Percentiles rank a stretch among this genome's conserved stretches.
These are phyloP conservation scores for Trachymyrmex cornetzi DNA, from an alignment of 1,140 invertebrate genomes.

Conservation along the genomic window DNA sequence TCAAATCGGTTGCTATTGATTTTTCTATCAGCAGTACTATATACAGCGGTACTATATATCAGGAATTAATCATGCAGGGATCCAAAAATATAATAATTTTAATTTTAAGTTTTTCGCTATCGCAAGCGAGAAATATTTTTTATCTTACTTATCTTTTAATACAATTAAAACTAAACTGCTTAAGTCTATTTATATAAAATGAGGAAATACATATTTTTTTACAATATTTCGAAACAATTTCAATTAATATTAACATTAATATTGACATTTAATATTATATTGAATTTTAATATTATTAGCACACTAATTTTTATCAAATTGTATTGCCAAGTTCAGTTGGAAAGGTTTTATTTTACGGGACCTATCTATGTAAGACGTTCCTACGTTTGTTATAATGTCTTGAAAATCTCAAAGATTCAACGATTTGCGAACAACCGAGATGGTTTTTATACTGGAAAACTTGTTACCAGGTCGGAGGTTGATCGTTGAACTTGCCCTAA, in stretches of 20 bases:
- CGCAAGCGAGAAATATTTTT: neutral
- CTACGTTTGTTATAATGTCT: neutral
- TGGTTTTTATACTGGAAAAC: slow-evolving; percentile 15
- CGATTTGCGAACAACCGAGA: neutral
- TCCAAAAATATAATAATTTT: neutral
- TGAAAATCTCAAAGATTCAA: neutral
- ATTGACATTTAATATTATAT: neutral
- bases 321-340: neutral
- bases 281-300: neutral
- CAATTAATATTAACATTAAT: slow-evolving; percentile 2
- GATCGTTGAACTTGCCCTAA: slow-evolving; percentile 29
- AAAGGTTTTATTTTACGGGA: neutral
- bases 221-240: neutral
- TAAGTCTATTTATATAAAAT: neutral
- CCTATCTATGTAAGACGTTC: neutral
- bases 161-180: neutral
- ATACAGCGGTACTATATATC: neutral
- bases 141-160: neutral
- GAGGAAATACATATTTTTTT: neutral
- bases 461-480: slow-evolving; percentile 13
- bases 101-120: neutral
- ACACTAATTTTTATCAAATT: neutral
- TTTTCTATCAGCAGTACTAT: slow-evolving; percentile 4
- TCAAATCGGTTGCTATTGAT: slow-evolving; percentile 25
- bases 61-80: neutral